Evolutionary conservation across 2,888 invertebrate genomes (phyloP).

Genomic region (Octodonta nipae): DNA sequence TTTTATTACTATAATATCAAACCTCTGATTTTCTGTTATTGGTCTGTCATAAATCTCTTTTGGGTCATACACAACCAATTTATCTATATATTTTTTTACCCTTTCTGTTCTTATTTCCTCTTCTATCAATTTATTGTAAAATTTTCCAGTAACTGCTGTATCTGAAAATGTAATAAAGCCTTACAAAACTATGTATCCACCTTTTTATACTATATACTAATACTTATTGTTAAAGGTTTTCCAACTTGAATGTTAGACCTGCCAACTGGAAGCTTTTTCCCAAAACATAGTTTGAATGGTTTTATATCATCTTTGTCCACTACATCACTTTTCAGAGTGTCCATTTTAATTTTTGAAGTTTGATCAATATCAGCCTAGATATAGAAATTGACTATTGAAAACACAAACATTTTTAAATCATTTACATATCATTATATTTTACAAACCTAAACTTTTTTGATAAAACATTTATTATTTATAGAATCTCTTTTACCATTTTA

Average conservation of each 20-base stretch:
- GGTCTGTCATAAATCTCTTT: constrained; percentile 26
- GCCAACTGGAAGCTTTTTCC: constrained; percentile 20
- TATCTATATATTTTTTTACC: constrained; percentile 22
- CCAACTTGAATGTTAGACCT: constrained; percentile 22
- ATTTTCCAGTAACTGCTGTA: constrained; percentile 28
- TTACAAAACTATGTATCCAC: too few species aligned
- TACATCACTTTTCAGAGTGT: constrained; percentile 6
- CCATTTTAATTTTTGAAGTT: constrained; percentile 12
- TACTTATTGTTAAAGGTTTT: constrained; percentile 13
- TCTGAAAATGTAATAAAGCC: constrained; percentile 19
- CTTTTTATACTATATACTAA: too few species aligned
- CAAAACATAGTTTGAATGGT: constrained; percentile 30
- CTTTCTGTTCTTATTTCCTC: constrained; percentile 15
- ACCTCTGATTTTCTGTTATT: constrained; percentile 34
- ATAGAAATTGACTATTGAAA: too few species aligned
- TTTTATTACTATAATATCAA: too few species aligned
- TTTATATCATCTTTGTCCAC: constrained; percentile 13
- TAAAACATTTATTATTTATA: too few species aligned
- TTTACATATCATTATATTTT: too few species aligned
- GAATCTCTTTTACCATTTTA: too few species aligned
- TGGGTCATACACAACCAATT: constrained; percentile 24
- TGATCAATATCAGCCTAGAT: constrained; percentile 23
- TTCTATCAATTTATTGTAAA: constrained; percentile 21
- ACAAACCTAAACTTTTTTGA: too few species aligned
- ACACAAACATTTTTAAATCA: too few species aligned